phyloP scores from a whole-genome alignment of 1,140 invertebrate genomes.

The Achroia grisella region DNA sequence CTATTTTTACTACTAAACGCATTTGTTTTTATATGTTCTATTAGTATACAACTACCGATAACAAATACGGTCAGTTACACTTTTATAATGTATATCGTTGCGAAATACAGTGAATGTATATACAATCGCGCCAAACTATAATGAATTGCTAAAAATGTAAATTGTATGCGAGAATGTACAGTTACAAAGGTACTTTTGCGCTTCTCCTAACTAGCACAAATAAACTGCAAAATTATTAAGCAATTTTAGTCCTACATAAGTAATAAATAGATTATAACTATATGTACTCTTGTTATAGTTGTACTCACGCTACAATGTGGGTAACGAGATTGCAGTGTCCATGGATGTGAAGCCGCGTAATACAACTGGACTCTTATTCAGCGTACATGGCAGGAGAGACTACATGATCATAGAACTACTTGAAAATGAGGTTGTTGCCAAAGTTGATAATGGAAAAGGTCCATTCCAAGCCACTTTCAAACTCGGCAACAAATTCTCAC shows the following conservation, averaged over 20 bases:
- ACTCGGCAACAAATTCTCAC: slow-evolving; percentile 79
- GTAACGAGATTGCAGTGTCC: slow-evolving; percentile 83
- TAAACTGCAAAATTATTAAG: too few species aligned
- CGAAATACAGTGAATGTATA: too few species aligned
- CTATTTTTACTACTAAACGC: too few species aligned
- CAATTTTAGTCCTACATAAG: too few species aligned
- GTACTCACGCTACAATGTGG: slow-evolving; percentile 80
- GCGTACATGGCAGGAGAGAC: slow-evolving; percentile 86
- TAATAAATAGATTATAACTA: too few species aligned
- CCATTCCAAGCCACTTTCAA: slow-evolving; percentile 83
- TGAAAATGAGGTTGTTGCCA: slow-evolving; percentile 87
- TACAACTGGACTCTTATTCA: slow-evolving; percentile 85
- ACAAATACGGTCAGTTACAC: slow-evolving; percentile 29
- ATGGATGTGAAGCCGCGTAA: slow-evolving; percentile 93
- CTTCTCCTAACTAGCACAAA: too few species aligned
- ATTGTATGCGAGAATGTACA: too few species aligned
- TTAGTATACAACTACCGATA: slow-evolving; percentile 13
- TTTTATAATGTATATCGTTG: too few species aligned
- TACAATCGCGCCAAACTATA: too few species aligned
- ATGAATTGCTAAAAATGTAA: too few species aligned
- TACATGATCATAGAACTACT: slow-evolving; percentile 91
- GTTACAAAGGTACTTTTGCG: too few species aligned
- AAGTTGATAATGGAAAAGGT: slow-evolving; percentile 89
- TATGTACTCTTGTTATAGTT: too few species aligned
- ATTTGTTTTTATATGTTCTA: slow-evolving; percentile 4